Base-by-base conservation (phyloP, 2,888 invertebrate species). In the Euzophera pinguis region DNA sequence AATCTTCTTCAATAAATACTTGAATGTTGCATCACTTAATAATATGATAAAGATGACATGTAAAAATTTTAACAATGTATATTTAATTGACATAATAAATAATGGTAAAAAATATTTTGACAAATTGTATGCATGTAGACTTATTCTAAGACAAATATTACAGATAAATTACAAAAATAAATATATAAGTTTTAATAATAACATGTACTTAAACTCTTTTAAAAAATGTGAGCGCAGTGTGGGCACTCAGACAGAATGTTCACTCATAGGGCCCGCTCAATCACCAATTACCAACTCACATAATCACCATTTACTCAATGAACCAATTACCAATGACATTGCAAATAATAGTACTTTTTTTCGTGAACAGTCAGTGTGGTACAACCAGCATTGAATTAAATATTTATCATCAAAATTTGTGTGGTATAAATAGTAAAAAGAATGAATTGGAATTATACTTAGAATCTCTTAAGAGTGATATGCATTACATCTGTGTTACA, bases 381-480 rank as follows among this genome's bases (percentile, higher is more conserved):
- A 14, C n/a, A 45, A 14, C 29, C 35, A 13, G 16, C 17, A n/a
- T 37, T 1, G 3, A 9, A 8, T 27, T 49, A 9, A 12, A 39
- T 39, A 27, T 49, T 3, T 49, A 14, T 29, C 38, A 38, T 13
- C 49, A 49, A 38, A 49, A 49, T 39, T 0, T 49, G 12, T 38
- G 27, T 39, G 49, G 49, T 5, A 13, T 49, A 13, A 14, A 38
- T 32, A 49, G 13, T 16, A 49, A 49, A 22, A 38, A 14, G 10
- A 7, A 39, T 32, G 49, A 49, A 10, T n/a, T 49, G 5, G 49
- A 49, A 6, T 5, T 49, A 6, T 49, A 49, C 12, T 6, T 39
- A 4, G 27, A 39, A 8, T 22, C 27, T 29, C 22, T 29, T 2
- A 10, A 29, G 3, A 39, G 1, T 22, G 12, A 13, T 1, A 10